Evolutionary conservation across 1,140 invertebrate species (phyloP), one percentile per base, ranked within the genome.

Genomic region (Geopemphigus sp.): DNA sequence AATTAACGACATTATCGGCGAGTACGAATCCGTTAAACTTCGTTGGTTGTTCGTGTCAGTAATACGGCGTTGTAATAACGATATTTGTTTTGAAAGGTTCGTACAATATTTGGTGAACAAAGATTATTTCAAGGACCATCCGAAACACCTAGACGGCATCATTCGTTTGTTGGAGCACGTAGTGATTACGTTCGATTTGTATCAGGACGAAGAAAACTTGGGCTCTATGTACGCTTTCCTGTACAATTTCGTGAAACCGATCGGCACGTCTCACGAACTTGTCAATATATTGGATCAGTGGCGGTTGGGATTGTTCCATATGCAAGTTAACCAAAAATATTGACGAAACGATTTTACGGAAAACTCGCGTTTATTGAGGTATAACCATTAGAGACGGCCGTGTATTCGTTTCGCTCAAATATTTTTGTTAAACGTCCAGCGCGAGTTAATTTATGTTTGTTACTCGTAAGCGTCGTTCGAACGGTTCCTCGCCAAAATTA

Each of bases 281-380:
- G 10, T 76, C 24, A 76, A 76, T 29, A 61, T 59, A 45, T 47
- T 76, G 15, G 73, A 76, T 61, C 56, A 76, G 26, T 76, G 73
- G 73, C 39, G 39, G 32, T 26, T 76, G 4, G 19, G 14, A n/a
- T 45, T 76, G 47, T 61, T 76, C 32, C 19, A 32, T 12, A 17
- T 76, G 8, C 22, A 61, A 61, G 22, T 76, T 1, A 26, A 76
- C 47, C 73, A 32, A 2, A 45, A 59, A 22, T 26, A 24, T 14
- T 59, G 14, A 59, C 1, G 14, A 24, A n/a, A n/a, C n/a, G n/a
- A n/a, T n/a, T n/a, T n/a, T n/a, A n/a, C n/a, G n/a, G n/a, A n/a
- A n/a, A n/a, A n/a, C n/a, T n/a, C n/a, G n/a, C n/a, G n/a, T n/a
- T n/a, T n/a, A n/a, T n/a, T n/a, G n/a, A n/a, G n/a, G n/a, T n/a